Percentiles rank a stretch among this genome's conserved stretches.
These are phyloP conservation scores for human DNA, from an alignment of 2,113 vertebrate genomes.

Conservation along the genomic window DNA sequence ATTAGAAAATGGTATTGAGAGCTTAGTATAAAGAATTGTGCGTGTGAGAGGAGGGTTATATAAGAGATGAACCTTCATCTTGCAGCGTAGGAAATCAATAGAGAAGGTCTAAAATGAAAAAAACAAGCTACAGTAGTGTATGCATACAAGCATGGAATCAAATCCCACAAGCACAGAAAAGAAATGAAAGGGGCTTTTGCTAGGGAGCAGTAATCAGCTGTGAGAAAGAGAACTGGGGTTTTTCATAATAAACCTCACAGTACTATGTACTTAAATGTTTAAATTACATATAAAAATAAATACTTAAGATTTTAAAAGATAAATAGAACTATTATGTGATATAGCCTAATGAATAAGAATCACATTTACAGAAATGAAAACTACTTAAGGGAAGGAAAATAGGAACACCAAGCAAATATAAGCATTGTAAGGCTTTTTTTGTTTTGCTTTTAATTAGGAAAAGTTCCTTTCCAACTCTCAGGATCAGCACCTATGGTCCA, in stretches of 20 bases:
- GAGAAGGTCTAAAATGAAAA: neutral
- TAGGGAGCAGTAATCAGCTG: neutral
- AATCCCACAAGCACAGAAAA: neutral
- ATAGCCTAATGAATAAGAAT: neutral
- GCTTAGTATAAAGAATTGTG: neutral
- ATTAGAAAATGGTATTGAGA: neutral
- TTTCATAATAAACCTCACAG: neutral
- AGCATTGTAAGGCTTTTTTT: neutral
- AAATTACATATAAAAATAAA: neutral
- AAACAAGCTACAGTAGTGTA: neutral
- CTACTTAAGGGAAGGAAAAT: neutral
- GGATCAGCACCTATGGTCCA: neutral
- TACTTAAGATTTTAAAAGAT: neutral
- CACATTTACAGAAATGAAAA: neutral
- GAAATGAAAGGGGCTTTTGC: neutral
- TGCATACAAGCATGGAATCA: neutral
- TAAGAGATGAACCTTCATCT: neutral
- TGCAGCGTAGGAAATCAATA: neutral
- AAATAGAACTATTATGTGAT: neutral
- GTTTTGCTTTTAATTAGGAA: constrained; percentile 28
- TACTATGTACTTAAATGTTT: neutral
- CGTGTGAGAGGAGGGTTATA: neutral
- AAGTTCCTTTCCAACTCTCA: constrained; percentile 15
- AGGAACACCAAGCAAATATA: neutral
- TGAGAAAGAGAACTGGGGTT: neutral